A percentile compares a stretch with the other conserved stretches of the same genome.
Evolutionary conservation across 2,113 vertebrate genomes (phyloP).

Genomic region (Corydoras sp.): DNA sequence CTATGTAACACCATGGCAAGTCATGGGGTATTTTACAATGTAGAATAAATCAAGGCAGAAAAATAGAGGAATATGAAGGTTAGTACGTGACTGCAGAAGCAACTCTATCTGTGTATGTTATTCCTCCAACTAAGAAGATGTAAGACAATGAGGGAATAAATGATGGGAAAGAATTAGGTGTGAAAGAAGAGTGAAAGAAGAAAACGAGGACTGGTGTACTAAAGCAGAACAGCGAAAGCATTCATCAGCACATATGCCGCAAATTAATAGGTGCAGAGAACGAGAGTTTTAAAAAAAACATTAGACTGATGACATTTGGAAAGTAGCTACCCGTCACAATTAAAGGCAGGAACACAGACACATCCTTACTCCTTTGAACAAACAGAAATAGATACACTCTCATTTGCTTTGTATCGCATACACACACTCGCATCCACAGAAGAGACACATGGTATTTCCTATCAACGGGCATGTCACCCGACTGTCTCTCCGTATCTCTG

Average conservation of each 20-base stretch:
- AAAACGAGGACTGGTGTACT: neutral
- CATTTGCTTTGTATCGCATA: constrained; percentile 24
- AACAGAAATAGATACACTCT: constrained; percentile 37
- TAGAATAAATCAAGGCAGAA: neutral
- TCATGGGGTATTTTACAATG: neutral
- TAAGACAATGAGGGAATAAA: neutral
- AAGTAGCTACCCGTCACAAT: constrained; percentile 28
- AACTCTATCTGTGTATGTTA: neutral
- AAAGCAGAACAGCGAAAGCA: constrained; percentile 12
- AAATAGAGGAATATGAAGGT: neutral
- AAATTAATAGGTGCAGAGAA: constrained; percentile 30
- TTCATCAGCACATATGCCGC: constrained; percentile 21
- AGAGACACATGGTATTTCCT: constrained; percentile 39
- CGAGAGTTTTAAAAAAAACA: constrained; percentile 1
- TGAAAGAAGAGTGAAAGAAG: neutral
- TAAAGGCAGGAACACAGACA: constrained; percentile 26
- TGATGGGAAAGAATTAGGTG: neutral
- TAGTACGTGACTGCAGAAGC: neutral
- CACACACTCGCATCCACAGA: constrained; percentile 24
- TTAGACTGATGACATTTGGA: constrained; percentile 30
- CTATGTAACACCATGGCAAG: neutral
- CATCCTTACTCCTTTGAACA: constrained; percentile 43
- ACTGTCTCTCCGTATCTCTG: constrained; percentile 25
- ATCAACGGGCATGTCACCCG: constrained; percentile 26
- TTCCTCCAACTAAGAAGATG: too few relatives aligned